phyloP scores from a whole-genome alignment of 2,797 vertebrate species.

The Melanotaenia maccullochi region DNA sequence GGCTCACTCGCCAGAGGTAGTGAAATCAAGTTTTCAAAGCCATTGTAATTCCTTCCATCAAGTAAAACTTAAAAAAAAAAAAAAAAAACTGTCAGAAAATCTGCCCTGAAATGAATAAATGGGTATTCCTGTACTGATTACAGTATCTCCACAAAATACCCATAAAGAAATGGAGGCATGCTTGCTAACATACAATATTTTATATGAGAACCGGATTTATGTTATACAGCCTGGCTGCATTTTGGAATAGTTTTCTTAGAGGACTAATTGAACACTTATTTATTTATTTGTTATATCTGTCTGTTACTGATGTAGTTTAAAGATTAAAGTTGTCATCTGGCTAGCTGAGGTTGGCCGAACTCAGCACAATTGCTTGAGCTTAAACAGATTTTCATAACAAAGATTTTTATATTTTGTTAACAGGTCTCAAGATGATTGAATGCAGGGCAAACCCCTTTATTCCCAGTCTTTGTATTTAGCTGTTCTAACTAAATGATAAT shows the following conservation, averaged over 20 bases:
- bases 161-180: conserved; percentile 4
- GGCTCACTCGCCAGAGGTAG: conserved; percentile 10
- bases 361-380: neutral
- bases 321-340: neutral
- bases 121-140: conserved; percentile 5
- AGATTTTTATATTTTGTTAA: neutral
- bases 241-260: too few relatives aligned
- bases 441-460: neutral
- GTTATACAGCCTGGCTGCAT: too few relatives aligned
- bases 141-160: neutral
- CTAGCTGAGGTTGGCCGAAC: neutral
- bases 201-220: neutral
- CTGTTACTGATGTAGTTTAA: neutral
- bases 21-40: conserved; percentile 27
- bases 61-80: neutral
- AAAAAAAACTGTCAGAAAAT: conserved; percentile 20
- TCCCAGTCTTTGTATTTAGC: neutral
- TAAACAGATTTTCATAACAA: neutral
- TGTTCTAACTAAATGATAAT: neutral
- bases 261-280: too few relatives aligned
- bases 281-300: neutral
- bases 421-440: neutral
- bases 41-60: neutral
- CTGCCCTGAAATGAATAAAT: conserved; percentile 2
- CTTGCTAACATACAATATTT: neutral